phyloP scores from a whole-genome alignment of 2,888 invertebrate genomes.

The Molanna angustata region DNA sequence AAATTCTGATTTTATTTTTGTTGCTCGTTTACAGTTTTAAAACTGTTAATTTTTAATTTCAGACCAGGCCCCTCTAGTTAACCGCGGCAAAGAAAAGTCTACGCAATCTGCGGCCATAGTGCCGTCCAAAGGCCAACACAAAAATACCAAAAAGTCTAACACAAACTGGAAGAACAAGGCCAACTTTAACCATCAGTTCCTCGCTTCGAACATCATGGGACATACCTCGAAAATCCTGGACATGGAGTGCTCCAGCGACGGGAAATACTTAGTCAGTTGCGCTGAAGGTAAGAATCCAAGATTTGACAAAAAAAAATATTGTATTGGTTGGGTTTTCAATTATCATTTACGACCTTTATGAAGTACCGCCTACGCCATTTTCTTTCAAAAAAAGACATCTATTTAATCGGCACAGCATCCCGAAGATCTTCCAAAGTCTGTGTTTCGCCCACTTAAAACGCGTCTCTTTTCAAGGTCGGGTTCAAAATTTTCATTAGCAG shows the following conservation, averaged over 20 bases:
- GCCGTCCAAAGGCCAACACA: conserved; percentile 36
- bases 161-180: conserved; percentile 49
- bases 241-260: conserved; percentile 80
- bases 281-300: conserved; percentile 76
- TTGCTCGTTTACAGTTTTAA: neutral
- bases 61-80: conserved; percentile 20
- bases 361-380: too few species aligned
- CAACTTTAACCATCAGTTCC: conserved; percentile 71
- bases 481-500: too few species aligned
- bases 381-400: too few species aligned
- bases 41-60: conserved; percentile 6
- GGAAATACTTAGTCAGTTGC: conserved; percentile 80
- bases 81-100: conserved; percentile 39
- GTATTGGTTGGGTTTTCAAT: too few species aligned
- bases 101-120: conserved; percentile 42
- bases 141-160: conserved; percentile 44
- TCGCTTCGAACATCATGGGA: conserved; percentile 76
- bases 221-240: conserved; percentile 73
- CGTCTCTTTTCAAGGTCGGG: too few species aligned
- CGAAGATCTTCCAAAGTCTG: too few species aligned
- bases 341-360: too few species aligned
- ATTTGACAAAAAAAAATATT: too few species aligned
- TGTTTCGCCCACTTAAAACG: too few species aligned
- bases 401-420: too few species aligned
- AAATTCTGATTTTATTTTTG: neutral